Base-by-base conservation (phyloP, 2,113 vertebrate species). In the Montifringilla adamsi region DNA sequence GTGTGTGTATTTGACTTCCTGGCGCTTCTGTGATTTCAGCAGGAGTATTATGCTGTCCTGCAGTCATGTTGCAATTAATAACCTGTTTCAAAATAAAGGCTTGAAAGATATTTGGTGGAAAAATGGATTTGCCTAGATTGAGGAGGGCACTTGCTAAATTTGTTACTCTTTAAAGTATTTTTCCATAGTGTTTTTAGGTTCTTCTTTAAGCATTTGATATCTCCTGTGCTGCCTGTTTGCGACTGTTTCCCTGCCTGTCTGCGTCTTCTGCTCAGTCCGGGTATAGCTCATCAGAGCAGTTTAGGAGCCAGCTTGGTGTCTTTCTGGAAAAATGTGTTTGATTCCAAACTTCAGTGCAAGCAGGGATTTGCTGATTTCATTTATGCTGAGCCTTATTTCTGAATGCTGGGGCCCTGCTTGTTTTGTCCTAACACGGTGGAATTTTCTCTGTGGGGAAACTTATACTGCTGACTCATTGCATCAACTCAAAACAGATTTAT, bases 371-470 rank as follows among this genome's bases (percentile, higher is more conserved):
- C 90, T 92, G 92, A 74, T 93, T 88, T 86, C 43, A 91, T 95
- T 97, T 94, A 49, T 78, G 83, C 94, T 94, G 85, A 94, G 90
- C 87, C 87, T 92, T 84, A 88, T 86, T 93, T 93, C 94, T 73
- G 76, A 88, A 24, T 4, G 2, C 28, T 1, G 19, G 41, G 68
- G 76, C 92, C 68, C 83, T 86, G 94, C 60, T 75, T 70, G 77
- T 62, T 89, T 96, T 96, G 94, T 96, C 91, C 95, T 53, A 90
- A 44, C 22, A 3, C 1, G 0, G 88, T 94, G 64, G 93, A 96
- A 97, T 95, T 92, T 93, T 97, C 94, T 96, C 93, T 94, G 94
- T 90, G 92, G 78, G 82, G 87, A 93, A 35, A 95, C 64, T 90
- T 91, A 67, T 8, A 64, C 77, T 95, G 95, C 96, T 96, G 93